These are phyloP conservation scores for Drosophila prostipennis DNA, from an alignment of 2,888 invertebrate species.

Conservation along the genomic window DNA sequence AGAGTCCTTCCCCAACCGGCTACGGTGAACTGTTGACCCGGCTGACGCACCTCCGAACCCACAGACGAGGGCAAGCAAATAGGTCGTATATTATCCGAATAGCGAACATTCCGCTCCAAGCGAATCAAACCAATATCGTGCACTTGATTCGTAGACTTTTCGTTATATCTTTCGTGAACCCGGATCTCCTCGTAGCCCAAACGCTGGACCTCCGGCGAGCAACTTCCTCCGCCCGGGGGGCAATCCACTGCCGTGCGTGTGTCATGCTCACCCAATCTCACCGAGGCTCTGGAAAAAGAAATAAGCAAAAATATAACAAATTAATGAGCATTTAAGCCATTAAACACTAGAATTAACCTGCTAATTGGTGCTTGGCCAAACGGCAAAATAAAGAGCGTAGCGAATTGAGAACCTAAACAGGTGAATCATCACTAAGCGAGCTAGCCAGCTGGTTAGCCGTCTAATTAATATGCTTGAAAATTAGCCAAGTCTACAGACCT, in stretches of 20 bases:
- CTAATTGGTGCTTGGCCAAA: slow-evolving; percentile 65
- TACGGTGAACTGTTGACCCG: slow-evolving; percentile 83
- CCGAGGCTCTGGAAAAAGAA: slow-evolving; percentile 65
- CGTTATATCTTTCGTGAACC: slow-evolving; percentile 87
- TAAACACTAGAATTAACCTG: slow-evolving; percentile 40
- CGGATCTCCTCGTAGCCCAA: slow-evolving; percentile 87
- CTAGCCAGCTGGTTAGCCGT: slow-evolving; percentile 45
- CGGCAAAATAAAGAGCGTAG: slow-evolving; percentile 53
- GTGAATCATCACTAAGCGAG: slow-evolving; percentile 52
- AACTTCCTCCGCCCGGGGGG: slow-evolving; percentile 82
- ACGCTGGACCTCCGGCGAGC: slow-evolving; percentile 86
- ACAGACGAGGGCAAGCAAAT: slow-evolving; percentile 86
- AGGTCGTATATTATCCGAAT: slow-evolving; percentile 86
- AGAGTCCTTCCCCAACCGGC: slow-evolving; percentile 88
- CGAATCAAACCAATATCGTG: slow-evolving; percentile 90
- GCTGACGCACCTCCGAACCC: slow-evolving; percentile 43
- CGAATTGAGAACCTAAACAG: slow-evolving; percentile 51
- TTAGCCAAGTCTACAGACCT: slow-evolving; percentile 5
- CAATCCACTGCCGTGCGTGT: slow-evolving; percentile 73
- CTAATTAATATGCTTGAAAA: slow-evolving; percentile 64
- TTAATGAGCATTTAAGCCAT: slow-evolving; percentile 35
- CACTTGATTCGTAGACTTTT: slow-evolving; percentile 86
- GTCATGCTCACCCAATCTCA: slow-evolving; percentile 82
- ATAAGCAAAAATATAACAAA: slow-evolving; percentile 8
- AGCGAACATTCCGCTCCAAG: slow-evolving; percentile 85